A percentile compares a stretch with the other conserved stretches of the same genome.
Conservation (phyloP, 35 echinoderm and acorn worm genomes). For the Nesometra sesokonis region DNA sequence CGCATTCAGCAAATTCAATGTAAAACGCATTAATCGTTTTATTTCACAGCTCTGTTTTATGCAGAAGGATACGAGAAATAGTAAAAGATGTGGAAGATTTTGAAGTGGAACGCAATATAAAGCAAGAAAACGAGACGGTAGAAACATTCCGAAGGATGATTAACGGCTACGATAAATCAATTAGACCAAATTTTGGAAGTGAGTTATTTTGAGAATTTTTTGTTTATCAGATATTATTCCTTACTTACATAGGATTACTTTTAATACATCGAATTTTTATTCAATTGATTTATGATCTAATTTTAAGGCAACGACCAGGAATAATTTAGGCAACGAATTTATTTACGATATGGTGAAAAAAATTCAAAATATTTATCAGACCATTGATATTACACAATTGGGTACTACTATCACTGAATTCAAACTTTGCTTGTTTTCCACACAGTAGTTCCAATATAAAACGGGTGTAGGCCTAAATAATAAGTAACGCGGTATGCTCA, state of each 20-base stretch:
- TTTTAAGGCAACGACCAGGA: too few species aligned
- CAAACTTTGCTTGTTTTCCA: too few species aligned
- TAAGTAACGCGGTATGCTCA: too few species aligned
- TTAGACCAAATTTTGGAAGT: constrained; percentile 20
- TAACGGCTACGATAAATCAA: background rate
- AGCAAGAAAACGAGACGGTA: constrained; percentile 4
- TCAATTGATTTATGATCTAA: background rate
- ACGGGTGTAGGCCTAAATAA: too few species aligned
- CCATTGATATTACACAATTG: too few species aligned
- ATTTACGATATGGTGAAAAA: too few species aligned
- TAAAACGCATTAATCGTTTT: background rate
- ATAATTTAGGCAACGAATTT: too few species aligned
- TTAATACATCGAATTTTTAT: background rate
- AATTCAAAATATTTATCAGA: too few species aligned
- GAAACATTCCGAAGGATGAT: background rate
- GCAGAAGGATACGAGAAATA: background rate
- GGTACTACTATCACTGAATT: too few species aligned
- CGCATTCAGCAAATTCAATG: too few species aligned
- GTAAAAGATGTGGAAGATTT: background rate
- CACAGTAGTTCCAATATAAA: too few species aligned
- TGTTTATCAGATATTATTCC: background rate
- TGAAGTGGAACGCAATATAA: background rate
- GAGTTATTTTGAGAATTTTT: background rate
- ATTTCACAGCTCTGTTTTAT: background rate
- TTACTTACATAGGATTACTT: background rate